Evolutionary conservation across 2,888 invertebrate species (phyloP).

Genomic region (Melanchra persicariae): DNA sequence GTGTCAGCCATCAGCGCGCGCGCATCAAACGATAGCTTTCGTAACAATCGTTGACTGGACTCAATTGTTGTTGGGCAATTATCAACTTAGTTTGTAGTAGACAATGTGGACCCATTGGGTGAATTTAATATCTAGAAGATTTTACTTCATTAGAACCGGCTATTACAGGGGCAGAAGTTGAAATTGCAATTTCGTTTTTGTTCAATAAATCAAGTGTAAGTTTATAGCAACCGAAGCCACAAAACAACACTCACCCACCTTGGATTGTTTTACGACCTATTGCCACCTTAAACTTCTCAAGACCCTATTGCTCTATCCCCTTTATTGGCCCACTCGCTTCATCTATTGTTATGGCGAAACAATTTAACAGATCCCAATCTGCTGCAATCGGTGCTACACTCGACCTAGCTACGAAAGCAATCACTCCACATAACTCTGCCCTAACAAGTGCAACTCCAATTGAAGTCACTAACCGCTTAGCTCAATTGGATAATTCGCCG

Average conservation of each 20-base stretch:
- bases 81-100: constrained; percentile 35
- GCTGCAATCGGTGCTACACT: constrained; percentile 34
- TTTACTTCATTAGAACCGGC: background rate
- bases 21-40: constrained; percentile 69
- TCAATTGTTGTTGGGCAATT: constrained; percentile 56
- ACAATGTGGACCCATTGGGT: constrained; percentile 21
- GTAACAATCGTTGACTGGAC: constrained; percentile 59
- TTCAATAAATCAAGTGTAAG: background rate
- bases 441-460: constrained; percentile 74
- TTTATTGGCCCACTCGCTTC: constrained; percentile 39
- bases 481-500: constrained; percentile 79
- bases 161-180: background rate
- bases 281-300: constrained; percentile 18
- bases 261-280: constrained; percentile 3
- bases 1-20: constrained; percentile 74
- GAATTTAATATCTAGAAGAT: background rate
- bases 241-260: background rate
- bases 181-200: background rate
- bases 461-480: constrained; percentile 81
- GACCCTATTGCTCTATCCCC: constrained; percentile 18
- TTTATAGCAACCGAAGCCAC: background rate
- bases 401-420: constrained; percentile 49
- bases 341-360: constrained; percentile 42
- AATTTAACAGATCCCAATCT: constrained; percentile 43
- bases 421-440: constrained; percentile 58